Evolutionary conservation across 1,140 invertebrate species (phyloP).

Genomic region (Leptopilina boulardi): DNA sequence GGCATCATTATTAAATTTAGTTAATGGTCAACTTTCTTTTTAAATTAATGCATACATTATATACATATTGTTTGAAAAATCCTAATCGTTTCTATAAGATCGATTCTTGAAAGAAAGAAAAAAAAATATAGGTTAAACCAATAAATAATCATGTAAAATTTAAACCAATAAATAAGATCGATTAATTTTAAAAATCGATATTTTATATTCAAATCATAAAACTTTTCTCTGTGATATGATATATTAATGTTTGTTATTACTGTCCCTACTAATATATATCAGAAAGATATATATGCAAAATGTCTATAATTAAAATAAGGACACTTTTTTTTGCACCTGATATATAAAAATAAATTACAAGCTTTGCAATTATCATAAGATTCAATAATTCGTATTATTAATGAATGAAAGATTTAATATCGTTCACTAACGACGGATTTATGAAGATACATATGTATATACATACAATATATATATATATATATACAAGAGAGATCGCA

Average conservation of each 20-base stretch:
- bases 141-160: neutral
- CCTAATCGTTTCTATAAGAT: neutral
- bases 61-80: neutral
- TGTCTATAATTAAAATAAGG: neutral
- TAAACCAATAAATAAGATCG: neutral
- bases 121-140: neutral
- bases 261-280: neutral
- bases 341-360: neutral
- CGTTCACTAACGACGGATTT: conserved; percentile 22
- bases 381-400: conserved; percentile 33
- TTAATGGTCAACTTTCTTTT: neutral
- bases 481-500: neutral
- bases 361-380: conserved; percentile 25
- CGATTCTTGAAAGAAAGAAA: too few species aligned
- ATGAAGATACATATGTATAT: conserved; percentile 18
- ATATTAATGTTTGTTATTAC: too few species aligned
- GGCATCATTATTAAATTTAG: neutral
- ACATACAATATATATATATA: too few species aligned
- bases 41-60: neutral
- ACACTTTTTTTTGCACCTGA: neutral
- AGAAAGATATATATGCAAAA: neutral
- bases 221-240: too few species aligned
- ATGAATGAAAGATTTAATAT: conserved; percentile 30
- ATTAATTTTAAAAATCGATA: too few species aligned
- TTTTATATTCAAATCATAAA: too few species aligned